Evolutionary conservation across 30 jellyfish, hydroid and myxozoan genomes (phyloP).

Genomic region (Turritopsis rubra): DNA sequence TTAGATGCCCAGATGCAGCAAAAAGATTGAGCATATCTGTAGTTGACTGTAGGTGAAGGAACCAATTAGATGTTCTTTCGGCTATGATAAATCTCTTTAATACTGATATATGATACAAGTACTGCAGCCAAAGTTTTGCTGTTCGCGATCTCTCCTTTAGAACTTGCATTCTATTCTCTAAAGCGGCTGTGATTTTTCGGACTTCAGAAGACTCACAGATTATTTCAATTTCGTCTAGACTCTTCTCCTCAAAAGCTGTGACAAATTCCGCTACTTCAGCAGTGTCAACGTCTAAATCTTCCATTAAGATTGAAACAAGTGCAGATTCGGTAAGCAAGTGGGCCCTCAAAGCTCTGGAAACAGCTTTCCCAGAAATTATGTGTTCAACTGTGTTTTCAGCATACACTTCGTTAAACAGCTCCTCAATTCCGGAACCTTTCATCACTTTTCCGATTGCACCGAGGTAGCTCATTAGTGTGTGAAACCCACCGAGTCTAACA

Average conservation of each 20-base stretch:
- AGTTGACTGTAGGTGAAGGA: slow-evolving; percentile 26
- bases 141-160: slow-evolving; percentile 27
- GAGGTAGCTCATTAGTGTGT: slow-evolving; percentile 55
- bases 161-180: neutral
- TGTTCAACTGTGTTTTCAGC: slow-evolving; percentile 44
- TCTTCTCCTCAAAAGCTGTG: neutral
- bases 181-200: neutral
- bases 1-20: slow-evolving; percentile 54
- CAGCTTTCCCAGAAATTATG: slow-evolving; percentile 56
- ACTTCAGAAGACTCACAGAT: neutral
- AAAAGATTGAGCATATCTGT: slow-evolving; percentile 44
- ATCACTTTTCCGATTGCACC: slow-evolving; percentile 46
- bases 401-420: slow-evolving; percentile 37
- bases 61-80: slow-evolving; percentile 55
- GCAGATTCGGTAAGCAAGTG: slow-evolving; percentile 60
- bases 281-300: slow-evolving; percentile 2
- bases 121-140: slow-evolving; percentile 37
- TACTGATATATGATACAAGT: slow-evolving; percentile 11
- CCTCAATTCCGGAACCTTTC: slow-evolving; percentile 65
- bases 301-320: slow-evolving; percentile 20
- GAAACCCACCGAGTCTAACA: slow-evolving; percentile 61
- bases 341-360: slow-evolving; percentile 43
- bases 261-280: neutral
- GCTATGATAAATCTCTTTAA: slow-evolving; percentile 35
- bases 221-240: neutral